Percentiles rank a stretch among this genome's conserved stretches.
These are phyloP conservation scores for Synergus umbraculus DNA, from an alignment of 2,888 invertebrate species.

Conservation along the genomic window DNA sequence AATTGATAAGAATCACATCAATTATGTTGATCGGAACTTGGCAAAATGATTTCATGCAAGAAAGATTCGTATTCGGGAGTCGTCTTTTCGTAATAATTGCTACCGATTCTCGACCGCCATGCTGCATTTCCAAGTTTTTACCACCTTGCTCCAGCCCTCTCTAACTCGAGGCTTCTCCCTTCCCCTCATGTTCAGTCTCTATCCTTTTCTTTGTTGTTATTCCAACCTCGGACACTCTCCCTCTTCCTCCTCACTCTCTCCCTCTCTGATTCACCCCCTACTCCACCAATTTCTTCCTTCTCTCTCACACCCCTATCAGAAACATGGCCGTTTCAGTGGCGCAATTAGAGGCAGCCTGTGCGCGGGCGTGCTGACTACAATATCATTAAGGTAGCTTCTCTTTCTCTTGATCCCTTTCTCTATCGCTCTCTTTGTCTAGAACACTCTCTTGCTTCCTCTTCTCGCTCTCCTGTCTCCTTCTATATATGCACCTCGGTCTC, in stretches of 20 bases:
- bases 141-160: conserved; percentile 56
- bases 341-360: conserved; percentile 75
- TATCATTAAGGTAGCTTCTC: conserved; percentile 72
- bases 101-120: conserved; percentile 72
- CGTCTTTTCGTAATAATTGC: conserved; percentile 72
- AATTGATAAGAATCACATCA: not conserved
- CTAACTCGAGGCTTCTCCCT: conserved; percentile 51
- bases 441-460: conserved; percentile 43
- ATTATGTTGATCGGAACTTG: not conserved
- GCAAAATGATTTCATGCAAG: not conserved
- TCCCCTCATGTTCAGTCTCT: conserved; percentile 47
- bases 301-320: conserved; percentile 63
- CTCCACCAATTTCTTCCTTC: conserved; percentile 60
- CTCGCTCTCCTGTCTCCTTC: conserved; percentile 47
- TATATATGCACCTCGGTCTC: conserved; percentile 45
- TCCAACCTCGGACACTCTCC: conserved; percentile 49
- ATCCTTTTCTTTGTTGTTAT: conserved; percentile 47
- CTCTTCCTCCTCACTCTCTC: conserved; percentile 30
- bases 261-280: conserved; percentile 24
- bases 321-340: conserved; percentile 74
- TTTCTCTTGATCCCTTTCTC: conserved; percentile 41
- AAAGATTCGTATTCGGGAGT: conserved; percentile 66
- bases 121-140: conserved; percentile 74
- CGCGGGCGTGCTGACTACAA: conserved; percentile 72
- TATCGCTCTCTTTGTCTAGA: conserved; percentile 42